These are phyloP conservation scores for Proales similis DNA, from an alignment of 1,140 invertebrate species.

Conservation along the genomic window DNA sequence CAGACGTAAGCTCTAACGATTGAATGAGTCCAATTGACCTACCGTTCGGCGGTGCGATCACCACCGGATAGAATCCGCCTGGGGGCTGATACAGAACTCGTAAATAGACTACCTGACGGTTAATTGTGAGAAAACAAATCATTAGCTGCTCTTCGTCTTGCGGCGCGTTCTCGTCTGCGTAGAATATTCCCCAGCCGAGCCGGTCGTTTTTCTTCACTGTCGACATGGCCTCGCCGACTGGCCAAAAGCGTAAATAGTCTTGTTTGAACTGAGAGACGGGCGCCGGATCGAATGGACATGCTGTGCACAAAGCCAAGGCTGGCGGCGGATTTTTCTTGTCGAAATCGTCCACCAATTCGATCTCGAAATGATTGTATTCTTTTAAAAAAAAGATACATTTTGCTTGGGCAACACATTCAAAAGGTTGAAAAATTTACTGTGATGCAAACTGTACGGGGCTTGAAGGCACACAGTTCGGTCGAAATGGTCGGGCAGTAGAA, in stretches of 20 bases:
- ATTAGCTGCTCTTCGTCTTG: constrained; percentile 45
- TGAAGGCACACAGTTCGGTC: constrained; percentile 41
- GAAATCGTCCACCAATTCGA: constrained; percentile 44
- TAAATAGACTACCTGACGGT: constrained; percentile 43
- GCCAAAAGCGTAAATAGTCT: constrained; percentile 47
- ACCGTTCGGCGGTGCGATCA: constrained; percentile 43
- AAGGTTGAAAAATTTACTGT: constrained; percentile 40
- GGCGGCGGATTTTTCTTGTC: constrained; percentile 41
- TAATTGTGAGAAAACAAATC: constrained; percentile 47
- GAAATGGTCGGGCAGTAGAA: constrained; percentile 41
- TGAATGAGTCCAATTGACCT: too few relatives aligned
- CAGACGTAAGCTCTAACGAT: neutral
- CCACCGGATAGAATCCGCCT: constrained; percentile 46
- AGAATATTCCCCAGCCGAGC: constrained; percentile 45
- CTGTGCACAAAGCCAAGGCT: constrained; percentile 45
- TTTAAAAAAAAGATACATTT: neutral
- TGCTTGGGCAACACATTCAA: neutral
- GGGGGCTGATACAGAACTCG: constrained; percentile 46
- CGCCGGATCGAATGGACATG: constrained; percentile 44
- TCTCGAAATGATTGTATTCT: constrained; percentile 45
- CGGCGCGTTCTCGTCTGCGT: constrained; percentile 39
- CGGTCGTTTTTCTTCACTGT: constrained; percentile 40
- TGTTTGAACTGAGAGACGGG: constrained; percentile 44
- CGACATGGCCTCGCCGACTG: constrained; percentile 41
- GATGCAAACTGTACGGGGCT: constrained; percentile 44